Conservation (phyloP, 2,113 vertebrate species). For the Mustela nigripes region DNA sequence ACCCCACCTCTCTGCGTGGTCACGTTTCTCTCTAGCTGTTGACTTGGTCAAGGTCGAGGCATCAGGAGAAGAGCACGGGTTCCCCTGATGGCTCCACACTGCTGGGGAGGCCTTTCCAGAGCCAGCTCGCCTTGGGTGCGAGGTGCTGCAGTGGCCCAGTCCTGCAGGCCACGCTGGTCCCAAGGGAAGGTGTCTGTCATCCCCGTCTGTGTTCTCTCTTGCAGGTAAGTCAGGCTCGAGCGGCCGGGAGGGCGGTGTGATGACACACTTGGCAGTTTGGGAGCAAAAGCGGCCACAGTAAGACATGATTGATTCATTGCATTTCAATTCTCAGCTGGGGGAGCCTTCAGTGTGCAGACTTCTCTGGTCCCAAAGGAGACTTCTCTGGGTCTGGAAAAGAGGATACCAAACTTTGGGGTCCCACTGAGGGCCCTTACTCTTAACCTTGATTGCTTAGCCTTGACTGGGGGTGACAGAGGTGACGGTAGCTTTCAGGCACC, state of each 20-base stretch:
- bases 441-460: neutral
- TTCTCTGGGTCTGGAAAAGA: neutral
- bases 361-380: neutral
- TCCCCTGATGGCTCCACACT: neutral
- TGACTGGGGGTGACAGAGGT: neutral
- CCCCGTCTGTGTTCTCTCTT: conserved; percentile 82
- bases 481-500: neutral
- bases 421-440: neutral
- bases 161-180: neutral
- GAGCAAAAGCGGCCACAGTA: conserved; percentile 85
- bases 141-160: neutral
- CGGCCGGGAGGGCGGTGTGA: conserved; percentile 71
- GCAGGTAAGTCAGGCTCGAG: conserved; percentile 87
- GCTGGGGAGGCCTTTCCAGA: neutral
- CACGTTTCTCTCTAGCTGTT: neutral
- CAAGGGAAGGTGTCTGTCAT: conserved; percentile 58
- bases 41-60: neutral
- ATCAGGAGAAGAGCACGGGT: neutral
- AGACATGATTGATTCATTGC: conserved; percentile 69
- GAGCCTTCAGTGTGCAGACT: conserved; percentile 19
- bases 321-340: conserved; percentile 80
- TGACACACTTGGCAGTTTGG: conserved; percentile 77
- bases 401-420: neutral
- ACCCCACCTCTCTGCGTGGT: neutral
- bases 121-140: rapidly evolving